Base-by-base conservation (phyloP, 1,140 invertebrate species). In the Diplogasteroides magnus region DNA sequence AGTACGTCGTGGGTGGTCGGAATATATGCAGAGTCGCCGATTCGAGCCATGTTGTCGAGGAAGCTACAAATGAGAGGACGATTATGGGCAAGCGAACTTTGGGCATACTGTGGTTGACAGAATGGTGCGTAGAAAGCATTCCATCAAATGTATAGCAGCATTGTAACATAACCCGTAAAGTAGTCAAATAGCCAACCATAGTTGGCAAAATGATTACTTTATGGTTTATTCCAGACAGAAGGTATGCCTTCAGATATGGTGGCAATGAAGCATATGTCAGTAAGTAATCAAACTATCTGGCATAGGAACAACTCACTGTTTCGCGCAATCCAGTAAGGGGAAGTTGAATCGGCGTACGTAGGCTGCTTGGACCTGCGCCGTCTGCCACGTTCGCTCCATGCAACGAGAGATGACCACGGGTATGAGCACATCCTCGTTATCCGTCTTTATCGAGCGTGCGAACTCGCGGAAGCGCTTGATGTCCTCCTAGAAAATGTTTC, bases 1-100 rank as follows among this genome's bases (percentile, higher is more conserved):
- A 97, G 88, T 86, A 97, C 96, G 87, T 97, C 94, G 87, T 97
- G 94, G 87, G 94, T 90, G 79, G 91, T 93, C 74, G 94, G 93
- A 84, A 95, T 88, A 87, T 96, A 97, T 87, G 92, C 89, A 82
- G 88, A 88, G 81, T 89, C 89, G 82, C 91, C 90, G 82, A 97
- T 92, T 86, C 93, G 89, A 86, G 94, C 92, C 84, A 97, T 91
- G 87, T 93, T 91, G 88, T 92, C 91, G 85, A 97, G 89, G 87
- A 96, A 97, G 88, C 92, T 94, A 86, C 58, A 77, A 61, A 55
- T 61, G 2, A 0, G 2, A 3, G 28, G 25, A 26, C n/a, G n/a
- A n/a, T n/a, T n/a, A n/a, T n/a, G n/a, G n/a, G n/a, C n/a, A n/a
- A n/a, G n/a, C n/a, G n/a, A n/a, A n/a, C n/a, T n/a, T n/a, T n/a